These are phyloP conservation scores for Dascyllus trimaculatus DNA, from an alignment of 2,113 vertebrate species.

Conservation along the genomic window DNA sequence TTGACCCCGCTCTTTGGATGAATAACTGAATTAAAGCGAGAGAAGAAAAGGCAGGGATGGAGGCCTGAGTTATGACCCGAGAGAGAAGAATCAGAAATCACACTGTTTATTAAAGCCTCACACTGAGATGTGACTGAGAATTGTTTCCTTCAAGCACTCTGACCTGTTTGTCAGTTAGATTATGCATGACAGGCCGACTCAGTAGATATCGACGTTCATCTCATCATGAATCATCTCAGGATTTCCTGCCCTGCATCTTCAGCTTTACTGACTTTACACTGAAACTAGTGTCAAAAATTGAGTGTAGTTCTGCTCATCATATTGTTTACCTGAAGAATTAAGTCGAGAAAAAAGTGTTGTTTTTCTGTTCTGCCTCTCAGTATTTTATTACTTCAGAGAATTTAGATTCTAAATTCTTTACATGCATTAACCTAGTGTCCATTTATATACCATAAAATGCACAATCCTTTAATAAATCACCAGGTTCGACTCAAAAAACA, in stretches of 20 bases:
- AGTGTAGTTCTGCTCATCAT: conserved; percentile 51
- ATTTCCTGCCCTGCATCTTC: conserved; percentile 45
- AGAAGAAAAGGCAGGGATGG: neutral
- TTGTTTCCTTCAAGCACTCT: conserved; percentile 51
- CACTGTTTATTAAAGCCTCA: conserved; percentile 35
- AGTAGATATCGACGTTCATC: conserved; percentile 60
- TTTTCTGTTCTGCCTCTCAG: neutral
- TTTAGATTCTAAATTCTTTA: too few species aligned
- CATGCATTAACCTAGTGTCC: too few species aligned
- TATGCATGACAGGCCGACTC: conserved; percentile 73
- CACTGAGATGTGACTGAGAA: conserved; percentile 53
- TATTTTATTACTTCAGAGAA: too few species aligned
- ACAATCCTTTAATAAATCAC: neutral
- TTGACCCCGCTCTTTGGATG: conserved; percentile 33
- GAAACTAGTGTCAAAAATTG: conserved; percentile 20
- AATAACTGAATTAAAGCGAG: conserved; percentile 22
- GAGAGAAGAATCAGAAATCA: conserved; percentile 25
- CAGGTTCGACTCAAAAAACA: neutral
- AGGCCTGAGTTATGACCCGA: conserved; percentile 19
- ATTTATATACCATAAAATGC: too few species aligned
- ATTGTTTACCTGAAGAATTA: too few species aligned
- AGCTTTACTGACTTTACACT: conserved; percentile 17
- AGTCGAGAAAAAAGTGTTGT: conserved; percentile 23
- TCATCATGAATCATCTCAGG: conserved; percentile 51
- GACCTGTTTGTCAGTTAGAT: conserved; percentile 71